Evolutionary conservation across 92 coral and sea anemone species (phyloP).

Genomic region (Chrysogorgia sp.): DNA sequence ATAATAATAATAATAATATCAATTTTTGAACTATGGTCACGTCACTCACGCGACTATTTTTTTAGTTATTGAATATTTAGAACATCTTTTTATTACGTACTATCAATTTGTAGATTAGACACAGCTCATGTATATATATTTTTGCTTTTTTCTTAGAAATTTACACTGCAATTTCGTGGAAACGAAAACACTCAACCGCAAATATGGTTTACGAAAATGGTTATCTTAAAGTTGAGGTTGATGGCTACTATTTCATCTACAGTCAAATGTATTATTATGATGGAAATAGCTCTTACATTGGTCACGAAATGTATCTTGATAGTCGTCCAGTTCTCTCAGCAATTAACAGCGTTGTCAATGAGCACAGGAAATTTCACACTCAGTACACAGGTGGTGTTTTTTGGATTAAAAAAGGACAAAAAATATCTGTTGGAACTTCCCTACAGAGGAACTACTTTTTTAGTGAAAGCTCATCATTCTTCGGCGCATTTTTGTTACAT

Average conservation of each 20-base stretch:
- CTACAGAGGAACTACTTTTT: constrained; percentile 38
- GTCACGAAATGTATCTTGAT: constrained; percentile 72
- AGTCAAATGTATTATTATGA: too few relatives aligned
- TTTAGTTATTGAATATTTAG: too few relatives aligned
- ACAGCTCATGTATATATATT: not conserved
- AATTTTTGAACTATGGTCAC: too few relatives aligned
- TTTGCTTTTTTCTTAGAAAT: constrained; percentile 37
- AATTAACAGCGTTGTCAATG: constrained; percentile 50
- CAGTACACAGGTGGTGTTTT: constrained; percentile 74
- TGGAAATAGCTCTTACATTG: constrained; percentile 62
- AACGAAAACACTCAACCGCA: constrained; percentile 61
- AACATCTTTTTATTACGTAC: too few relatives aligned
- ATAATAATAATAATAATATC: too few relatives aligned
- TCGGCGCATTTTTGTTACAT: constrained; percentile 73
- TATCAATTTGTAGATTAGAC: too few relatives aligned
- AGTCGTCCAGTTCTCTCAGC: constrained; percentile 70
- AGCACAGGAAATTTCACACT: constrained; percentile 55
- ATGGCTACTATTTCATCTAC: constrained; percentile 87
- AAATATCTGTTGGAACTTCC: constrained; percentile 51
- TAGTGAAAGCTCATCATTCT: constrained; percentile 57
- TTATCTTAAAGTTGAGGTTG: constrained; percentile 60
- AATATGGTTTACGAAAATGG: constrained; percentile 70
- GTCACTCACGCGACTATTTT: too few relatives aligned
- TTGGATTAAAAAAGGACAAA: constrained; percentile 54
- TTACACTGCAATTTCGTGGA: constrained; percentile 65